These are phyloP conservation scores for Puntigrus tetrazona DNA, from an alignment of 2,113 vertebrate species.

Conservation along the genomic window DNA sequence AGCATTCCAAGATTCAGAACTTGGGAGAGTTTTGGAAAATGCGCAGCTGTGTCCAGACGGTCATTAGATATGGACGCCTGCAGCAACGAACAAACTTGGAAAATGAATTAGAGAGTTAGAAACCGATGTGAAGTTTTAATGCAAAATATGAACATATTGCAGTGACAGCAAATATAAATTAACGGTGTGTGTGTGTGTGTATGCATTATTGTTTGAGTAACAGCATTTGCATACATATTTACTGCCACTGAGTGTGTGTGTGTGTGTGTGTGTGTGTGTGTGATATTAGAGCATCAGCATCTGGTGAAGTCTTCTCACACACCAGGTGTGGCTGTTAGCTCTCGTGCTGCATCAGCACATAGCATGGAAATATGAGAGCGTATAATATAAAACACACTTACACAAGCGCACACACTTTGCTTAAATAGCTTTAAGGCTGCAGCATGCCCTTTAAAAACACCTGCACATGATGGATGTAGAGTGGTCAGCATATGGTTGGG, in stretches of 20 bases:
- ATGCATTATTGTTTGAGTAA: conserved; percentile 28
- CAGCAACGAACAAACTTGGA: neutral
- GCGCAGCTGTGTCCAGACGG: conserved; percentile 36
- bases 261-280: conserved; percentile 29
- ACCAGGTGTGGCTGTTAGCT: conserved; percentile 74
- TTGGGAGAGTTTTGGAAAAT: conserved; percentile 31
- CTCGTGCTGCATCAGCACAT: conserved; percentile 73
- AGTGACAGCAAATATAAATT: neutral
- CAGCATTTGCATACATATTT: conserved; percentile 44
- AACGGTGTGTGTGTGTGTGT: neutral
- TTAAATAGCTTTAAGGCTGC: neutral
- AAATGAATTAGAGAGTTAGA: neutral
- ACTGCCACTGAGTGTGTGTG: conserved; percentile 39
- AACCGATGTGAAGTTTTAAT: neutral
- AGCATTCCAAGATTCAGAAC: conserved; percentile 34
- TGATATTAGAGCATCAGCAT: conserved; percentile 72
- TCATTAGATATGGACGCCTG: conserved; percentile 19
- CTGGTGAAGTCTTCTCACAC: conserved; percentile 73
- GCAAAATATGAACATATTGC: neutral
- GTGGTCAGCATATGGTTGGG: neutral
- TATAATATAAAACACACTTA: conserved; percentile 47
- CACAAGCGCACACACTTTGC: neutral
- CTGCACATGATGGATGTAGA: conserved; percentile 6
- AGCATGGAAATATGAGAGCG: conserved; percentile 71
- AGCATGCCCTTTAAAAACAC: conserved; percentile 8